These are phyloP conservation scores for Eupithecia abbreviata DNA, from an alignment of 2,888 invertebrate species.

Conservation along the genomic window DNA sequence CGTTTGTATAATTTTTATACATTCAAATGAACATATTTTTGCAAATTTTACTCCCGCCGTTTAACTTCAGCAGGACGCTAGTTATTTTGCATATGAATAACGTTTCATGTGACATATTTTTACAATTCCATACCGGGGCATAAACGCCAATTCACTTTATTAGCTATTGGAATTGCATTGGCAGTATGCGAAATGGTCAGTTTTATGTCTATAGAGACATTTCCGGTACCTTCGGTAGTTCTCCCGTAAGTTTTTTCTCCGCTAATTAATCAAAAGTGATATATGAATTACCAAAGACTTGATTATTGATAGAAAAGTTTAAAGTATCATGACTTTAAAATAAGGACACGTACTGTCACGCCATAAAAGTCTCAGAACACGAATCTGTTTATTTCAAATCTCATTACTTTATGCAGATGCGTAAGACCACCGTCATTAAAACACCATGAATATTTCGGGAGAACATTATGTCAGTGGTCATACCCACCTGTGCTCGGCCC, in stretches of 20 bases:
- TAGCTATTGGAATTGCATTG: conserved; percentile 42
- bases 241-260: not conserved
- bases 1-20: conserved; percentile 61
- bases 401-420: conserved; percentile 43
- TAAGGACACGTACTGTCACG: not conserved
- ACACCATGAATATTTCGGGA: conserved; percentile 46
- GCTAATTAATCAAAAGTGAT: not conserved
- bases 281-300: not conserved
- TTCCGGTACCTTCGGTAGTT: not conserved
- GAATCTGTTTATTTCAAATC: conserved; percentile 40
- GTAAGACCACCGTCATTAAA: conserved; percentile 45
- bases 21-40: conserved; percentile 71
- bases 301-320: not conserved
- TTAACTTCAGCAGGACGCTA: conserved; percentile 68
- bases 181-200: not conserved
- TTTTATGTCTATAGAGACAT: not conserved
- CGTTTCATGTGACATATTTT: conserved; percentile 64
- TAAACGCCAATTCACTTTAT: conserved; percentile 45
- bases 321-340: not conserved
- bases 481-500: conserved; percentile 44
- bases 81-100: conserved; percentile 77
- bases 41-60: conserved; percentile 67
- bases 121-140: conserved; percentile 58
- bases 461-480: conserved; percentile 46
- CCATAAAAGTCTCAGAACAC: conserved; percentile 30